These are phyloP conservation scores for Carpatolechia fugitivella DNA, from an alignment of 2,888 invertebrate species.

Conservation along the genomic window DNA sequence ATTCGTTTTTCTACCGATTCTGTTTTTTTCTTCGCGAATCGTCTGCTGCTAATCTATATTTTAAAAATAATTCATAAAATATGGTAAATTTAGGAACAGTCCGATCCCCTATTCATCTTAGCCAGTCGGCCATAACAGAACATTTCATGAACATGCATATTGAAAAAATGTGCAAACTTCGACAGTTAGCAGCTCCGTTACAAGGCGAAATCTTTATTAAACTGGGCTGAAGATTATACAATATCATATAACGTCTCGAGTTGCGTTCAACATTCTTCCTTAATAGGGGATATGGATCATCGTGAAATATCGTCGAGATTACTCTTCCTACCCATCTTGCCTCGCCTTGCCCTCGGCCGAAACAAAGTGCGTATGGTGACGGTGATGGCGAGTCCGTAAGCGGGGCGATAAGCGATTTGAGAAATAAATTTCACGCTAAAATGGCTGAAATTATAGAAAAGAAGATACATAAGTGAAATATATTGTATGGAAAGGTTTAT, in stretches of 20 bases:
- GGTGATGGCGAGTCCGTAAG: neutral
- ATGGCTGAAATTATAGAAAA: no score
- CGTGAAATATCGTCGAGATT: conserved; percentile 43
- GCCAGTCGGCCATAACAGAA: no score
- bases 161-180: conserved; percentile 16
- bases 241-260: conserved; percentile 35
- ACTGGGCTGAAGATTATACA: conserved; percentile 32
- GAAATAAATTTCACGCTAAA: neutral
- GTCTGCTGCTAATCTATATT: no score
- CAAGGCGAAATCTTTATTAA: conserved; percentile 27
- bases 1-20: no score
- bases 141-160: neutral
- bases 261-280: conserved; percentile 33
- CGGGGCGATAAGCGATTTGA: neutral
- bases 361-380: neutral
- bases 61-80: no score
- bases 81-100: no score
- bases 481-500: no score
- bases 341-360: neutral
- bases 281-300: conserved; percentile 43
- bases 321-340: conserved; percentile 23
- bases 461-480: no score
- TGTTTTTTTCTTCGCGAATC: no score
- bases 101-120: no score
- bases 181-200: conserved; percentile 13